A percentile compares a stretch with the other conserved stretches of the same genome.
Conservation (phyloP, 2,797 vertebrate genomes). For the Anabacerthia variegaticeps region DNA sequence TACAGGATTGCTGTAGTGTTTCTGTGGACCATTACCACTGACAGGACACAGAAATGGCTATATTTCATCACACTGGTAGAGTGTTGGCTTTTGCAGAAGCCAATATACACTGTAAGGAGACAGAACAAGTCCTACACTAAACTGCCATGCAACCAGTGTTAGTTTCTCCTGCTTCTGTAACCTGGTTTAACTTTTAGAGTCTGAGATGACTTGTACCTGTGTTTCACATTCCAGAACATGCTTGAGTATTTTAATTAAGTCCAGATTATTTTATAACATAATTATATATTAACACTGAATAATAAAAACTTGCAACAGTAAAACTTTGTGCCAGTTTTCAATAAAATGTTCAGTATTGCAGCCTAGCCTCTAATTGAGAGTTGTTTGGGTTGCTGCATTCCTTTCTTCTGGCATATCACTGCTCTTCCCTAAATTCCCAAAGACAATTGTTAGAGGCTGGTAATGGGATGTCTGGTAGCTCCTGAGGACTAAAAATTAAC, state of each 20-base stretch:
- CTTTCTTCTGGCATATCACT: neutral
- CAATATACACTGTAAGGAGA: neutral
- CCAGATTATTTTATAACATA: neutral
- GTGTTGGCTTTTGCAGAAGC: neutral
- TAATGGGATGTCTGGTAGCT: neutral
- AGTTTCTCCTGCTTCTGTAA: neutral
- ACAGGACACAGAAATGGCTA: neutral
- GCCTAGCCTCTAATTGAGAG: fast-evolving
- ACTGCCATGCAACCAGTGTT: neutral
- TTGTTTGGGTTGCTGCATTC: neutral
- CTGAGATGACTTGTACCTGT: neutral
- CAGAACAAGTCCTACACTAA: neutral
- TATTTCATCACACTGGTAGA: neutral
- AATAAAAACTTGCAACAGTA: neutral
- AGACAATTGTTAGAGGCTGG: neutral
- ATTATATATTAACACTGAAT: neutral
- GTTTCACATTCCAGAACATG: neutral
- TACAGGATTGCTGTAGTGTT: neutral
- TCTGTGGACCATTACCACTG: neutral
- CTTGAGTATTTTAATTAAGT: neutral
- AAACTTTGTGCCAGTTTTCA: neutral
- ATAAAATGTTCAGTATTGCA: neutral
- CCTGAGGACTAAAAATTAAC: neutral
- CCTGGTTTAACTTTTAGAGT: neutral
- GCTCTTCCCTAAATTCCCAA: neutral